Base-by-base conservation (phyloP, 1,140 invertebrate genomes). In the Schmidtea mediterranea region DNA sequence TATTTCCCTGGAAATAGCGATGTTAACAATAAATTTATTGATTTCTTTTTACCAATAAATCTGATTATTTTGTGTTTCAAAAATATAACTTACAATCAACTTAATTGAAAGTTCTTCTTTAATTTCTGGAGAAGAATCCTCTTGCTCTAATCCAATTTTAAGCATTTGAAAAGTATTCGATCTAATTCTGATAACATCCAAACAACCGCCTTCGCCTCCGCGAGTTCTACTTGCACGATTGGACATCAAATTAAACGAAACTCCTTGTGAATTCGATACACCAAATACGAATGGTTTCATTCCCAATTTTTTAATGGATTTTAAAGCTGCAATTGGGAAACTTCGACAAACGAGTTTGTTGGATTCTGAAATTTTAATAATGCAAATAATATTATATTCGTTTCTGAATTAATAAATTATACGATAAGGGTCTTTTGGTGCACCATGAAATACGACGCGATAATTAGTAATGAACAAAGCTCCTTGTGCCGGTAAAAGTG, bases 381-480 rank as follows among this genome's bases (percentile, higher is more conserved):
- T 32, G 26, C 3, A 32, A 32, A 32, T 6, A 32, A 32, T 32
- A 6, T 32, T 10, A 6, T 6, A 6, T 32, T 32, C 10, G 26
- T 3, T 3, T 32, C 10, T 32, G 26, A 32, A 32, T 32, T 10
- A 23, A 23, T 43, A 41, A 41, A 15, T 9, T 41, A 15, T 68
- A 81, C 79, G 78, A 58, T 82, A 80, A 10, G 82, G 81, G 72
- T 95, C 86, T 57, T 80, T 80, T 1, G 87, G 86, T 16, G 76
- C 78, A 21, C 73, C 72, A 64, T 83, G 84, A 65, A 90, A 92
- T 10, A 83, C 73, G 19, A 84, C 74, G 41, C 89, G 71, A 68
- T 95, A 97, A 66, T 90, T 94, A 15, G 87, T 92, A 48, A 95
- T 74, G 62, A 94, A 95, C 15, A 95, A 73, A 1, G 86, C 89